A percentile compares a stretch with the other conserved stretches of the same genome.
These are phyloP conservation scores for Hyperoplus immaculatus DNA, from an alignment of 2,797 vertebrate genomes.

Conservation along the genomic window DNA sequence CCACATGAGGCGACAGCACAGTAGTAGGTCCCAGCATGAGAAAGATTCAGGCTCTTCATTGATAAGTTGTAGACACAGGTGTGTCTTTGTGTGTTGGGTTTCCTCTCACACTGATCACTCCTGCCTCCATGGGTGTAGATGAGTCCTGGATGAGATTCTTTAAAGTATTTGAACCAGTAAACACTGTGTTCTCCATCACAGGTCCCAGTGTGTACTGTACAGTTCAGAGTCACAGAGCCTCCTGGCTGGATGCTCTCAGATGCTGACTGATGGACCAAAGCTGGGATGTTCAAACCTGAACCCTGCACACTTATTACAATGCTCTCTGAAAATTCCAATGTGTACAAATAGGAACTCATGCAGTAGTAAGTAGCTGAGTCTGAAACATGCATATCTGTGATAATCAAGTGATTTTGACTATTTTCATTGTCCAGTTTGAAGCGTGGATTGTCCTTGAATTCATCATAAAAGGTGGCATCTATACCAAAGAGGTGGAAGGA, in stretches of 20 bases:
- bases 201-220: slow-evolving; percentile 50
- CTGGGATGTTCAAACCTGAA: background rate
- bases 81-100: background rate
- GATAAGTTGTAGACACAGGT: slow-evolving; percentile 61
- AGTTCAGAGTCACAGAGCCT: slow-evolving; percentile 51
- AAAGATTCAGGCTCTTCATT: background rate
- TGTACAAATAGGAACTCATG: background rate
- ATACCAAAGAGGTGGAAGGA: background rate
- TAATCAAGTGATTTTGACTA: background rate
- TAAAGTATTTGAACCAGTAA: slow-evolving; percentile 62
- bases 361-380: slow-evolving; percentile 49
- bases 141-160: slow-evolving; percentile 45
- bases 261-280: background rate
- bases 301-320: slow-evolving; percentile 4
- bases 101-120: slow-evolving; percentile 28
- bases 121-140: slow-evolving; percentile 46
- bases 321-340: background rate
- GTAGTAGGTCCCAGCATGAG: slow-evolving; percentile 43
- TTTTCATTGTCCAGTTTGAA: background rate
- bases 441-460: background rate
- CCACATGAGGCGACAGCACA: slow-evolving; percentile 53
- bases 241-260: slow-evolving; percentile 17
- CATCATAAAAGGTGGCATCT: background rate
- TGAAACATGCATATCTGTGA: background rate
- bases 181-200: slow-evolving; percentile 61